Conservation (phyloP, 2,113 vertebrate species). For the Thamnaconus septentrionalis region DNA sequence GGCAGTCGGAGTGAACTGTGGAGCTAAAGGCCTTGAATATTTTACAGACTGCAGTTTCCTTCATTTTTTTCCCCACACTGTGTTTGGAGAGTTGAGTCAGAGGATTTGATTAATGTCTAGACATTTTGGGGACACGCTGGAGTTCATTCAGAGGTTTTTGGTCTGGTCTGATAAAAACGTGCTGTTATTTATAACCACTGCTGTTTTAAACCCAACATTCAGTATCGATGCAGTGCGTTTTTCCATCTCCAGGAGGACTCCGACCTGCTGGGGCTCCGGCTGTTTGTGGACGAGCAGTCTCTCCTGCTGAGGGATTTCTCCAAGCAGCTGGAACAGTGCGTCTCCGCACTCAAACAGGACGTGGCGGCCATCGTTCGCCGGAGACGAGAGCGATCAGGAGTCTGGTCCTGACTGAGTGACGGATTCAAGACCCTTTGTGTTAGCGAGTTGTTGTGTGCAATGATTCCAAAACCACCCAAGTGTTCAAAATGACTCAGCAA, state of each 20-base stretch:
- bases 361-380: constrained; percentile 83
- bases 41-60: neutral
- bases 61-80: neutral
- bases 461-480: too few species aligned
- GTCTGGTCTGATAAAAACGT: too few species aligned
- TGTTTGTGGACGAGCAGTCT: constrained; percentile 80
- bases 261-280: constrained; percentile 74
- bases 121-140: too few species aligned
- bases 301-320: constrained; percentile 81
- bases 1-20: neutral
- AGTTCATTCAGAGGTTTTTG: too few species aligned
- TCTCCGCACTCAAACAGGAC: constrained; percentile 83
- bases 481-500: neutral
- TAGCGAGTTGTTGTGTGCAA: too few species aligned
- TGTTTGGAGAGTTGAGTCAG: neutral
- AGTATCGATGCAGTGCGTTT: neutral
- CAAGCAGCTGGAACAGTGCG: constrained; percentile 81
- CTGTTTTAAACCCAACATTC: too few species aligned
- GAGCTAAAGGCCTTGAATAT: neutral
- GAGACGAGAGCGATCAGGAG: constrained; percentile 77
- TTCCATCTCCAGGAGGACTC: constrained; percentile 78
- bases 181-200: too few species aligned
- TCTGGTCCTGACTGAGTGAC: constrained; percentile 58
- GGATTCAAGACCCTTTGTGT: too few species aligned
- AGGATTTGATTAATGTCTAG: too few species aligned